Evolutionary conservation across 2,797 vertebrate genomes (phyloP).

Genomic region (Pelochelys cantorii): DNA sequence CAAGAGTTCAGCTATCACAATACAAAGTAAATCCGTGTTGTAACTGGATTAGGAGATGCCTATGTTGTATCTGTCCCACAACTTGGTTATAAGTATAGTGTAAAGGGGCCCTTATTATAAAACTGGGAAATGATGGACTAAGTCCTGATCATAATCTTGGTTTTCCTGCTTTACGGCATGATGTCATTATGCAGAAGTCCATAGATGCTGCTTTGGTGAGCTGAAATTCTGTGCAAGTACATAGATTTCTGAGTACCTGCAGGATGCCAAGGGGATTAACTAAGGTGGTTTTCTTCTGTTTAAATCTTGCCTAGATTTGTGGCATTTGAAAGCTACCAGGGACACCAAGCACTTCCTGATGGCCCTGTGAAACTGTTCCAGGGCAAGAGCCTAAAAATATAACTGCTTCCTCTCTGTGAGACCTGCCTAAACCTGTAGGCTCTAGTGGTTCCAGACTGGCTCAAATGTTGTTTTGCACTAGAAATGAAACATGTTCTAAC

Average conservation of each 20-base stretch:
- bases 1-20: neutral
- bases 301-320: neutral
- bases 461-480: neutral
- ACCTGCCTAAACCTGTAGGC: neutral
- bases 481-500: fast-evolving
- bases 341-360: neutral
- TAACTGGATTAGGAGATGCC: neutral
- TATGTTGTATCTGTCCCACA: neutral
- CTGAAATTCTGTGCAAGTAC: neutral
- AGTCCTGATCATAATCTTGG: neutral
- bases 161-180: neutral
- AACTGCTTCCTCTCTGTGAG: neutral
- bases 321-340: neutral
- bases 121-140: neutral
- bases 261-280: neutral
- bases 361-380: neutral
- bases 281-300: neutral
- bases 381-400: neutral
- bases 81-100: neutral
- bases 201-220: neutral
- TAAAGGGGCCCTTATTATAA: neutral
- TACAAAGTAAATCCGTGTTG: neutral
- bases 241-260: neutral
- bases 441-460: neutral
- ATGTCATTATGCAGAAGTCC: neutral